These are phyloP conservation scores for Acheta domesticus DNA, from an alignment of 2,888 invertebrate genomes.

Conservation along the genomic window DNA sequence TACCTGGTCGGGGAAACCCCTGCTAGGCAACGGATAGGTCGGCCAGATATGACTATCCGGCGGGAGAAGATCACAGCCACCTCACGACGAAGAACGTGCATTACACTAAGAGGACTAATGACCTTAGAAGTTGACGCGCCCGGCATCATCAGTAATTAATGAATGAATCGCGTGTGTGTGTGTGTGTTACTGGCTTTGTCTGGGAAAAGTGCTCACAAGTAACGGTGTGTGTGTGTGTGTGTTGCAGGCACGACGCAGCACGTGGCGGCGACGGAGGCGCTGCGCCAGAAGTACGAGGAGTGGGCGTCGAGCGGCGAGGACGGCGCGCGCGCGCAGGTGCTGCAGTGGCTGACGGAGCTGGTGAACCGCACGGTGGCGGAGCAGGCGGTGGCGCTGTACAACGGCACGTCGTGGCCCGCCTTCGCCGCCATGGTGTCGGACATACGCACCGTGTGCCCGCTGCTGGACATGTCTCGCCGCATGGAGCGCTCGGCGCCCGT, in stretches of 20 bases:
- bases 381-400: conserved; percentile 56
- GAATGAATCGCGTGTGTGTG: not conserved
- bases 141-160: not conserved
- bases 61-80: no score
- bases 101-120: no score
- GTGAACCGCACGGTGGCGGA: conserved; percentile 50
- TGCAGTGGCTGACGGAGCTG: not conserved
- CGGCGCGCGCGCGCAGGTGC: not conserved
- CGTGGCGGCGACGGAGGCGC: conserved; percentile 57
- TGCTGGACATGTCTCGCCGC: conserved; percentile 65
- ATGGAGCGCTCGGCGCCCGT: conserved; percentile 53
- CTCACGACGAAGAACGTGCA: no score
- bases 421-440: conserved; percentile 72
- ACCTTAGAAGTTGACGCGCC: no score
- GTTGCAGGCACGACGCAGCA: conserved; percentile 53
- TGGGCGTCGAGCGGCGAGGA: conserved; percentile 18
- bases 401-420: conserved; percentile 63
- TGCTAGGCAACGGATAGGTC: no score
- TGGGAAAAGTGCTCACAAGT: no score
- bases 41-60: no score
- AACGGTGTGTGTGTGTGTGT: not conserved
- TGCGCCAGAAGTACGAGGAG: not conserved
- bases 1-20: no score
- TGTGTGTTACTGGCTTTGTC: no score
- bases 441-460: conserved; percentile 74